Conservation (phyloP, 2,113 vertebrate genomes). For the Phyllostomus discolor region DNA sequence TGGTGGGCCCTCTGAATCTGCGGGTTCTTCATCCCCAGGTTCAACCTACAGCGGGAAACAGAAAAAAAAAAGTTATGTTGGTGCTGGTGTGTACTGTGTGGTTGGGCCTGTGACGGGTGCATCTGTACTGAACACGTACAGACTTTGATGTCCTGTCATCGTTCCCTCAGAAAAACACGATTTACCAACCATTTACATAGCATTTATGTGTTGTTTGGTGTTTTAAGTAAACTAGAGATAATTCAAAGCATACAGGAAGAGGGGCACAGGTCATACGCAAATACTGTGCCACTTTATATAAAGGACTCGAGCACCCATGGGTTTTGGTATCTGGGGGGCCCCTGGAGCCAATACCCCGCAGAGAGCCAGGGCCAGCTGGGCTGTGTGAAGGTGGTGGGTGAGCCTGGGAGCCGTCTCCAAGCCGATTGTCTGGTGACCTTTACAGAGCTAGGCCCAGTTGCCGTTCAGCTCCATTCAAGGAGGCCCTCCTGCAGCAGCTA, state of each 20-base stretch:
- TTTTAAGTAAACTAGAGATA: no score
- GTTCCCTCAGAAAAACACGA: no score
- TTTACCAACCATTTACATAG: no score
- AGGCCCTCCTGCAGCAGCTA: background rate
- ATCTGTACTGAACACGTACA: no score
- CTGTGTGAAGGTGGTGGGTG: background rate
- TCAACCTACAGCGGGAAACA: background rate
- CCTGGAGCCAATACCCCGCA: background rate
- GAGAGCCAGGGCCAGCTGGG: background rate
- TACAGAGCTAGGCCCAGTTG: background rate
- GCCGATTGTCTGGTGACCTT: background rate
- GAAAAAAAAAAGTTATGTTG: background rate
- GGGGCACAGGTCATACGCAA: no score
- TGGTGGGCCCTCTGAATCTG: background rate
- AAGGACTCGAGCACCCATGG: no score
- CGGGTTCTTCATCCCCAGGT: background rate
- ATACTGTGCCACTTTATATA: no score
- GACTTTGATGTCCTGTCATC: no score
- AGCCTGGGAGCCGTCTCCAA: background rate
- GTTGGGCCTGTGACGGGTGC: no score
- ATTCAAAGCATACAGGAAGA: no score
- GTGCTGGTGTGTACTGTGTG: background rate
- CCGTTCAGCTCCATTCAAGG: background rate
- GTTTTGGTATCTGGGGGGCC: background rate
- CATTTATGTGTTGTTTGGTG: no score